Base-by-base conservation (phyloP, 1,140 invertebrate species). In the Rhizoglyphus robini region DNA sequence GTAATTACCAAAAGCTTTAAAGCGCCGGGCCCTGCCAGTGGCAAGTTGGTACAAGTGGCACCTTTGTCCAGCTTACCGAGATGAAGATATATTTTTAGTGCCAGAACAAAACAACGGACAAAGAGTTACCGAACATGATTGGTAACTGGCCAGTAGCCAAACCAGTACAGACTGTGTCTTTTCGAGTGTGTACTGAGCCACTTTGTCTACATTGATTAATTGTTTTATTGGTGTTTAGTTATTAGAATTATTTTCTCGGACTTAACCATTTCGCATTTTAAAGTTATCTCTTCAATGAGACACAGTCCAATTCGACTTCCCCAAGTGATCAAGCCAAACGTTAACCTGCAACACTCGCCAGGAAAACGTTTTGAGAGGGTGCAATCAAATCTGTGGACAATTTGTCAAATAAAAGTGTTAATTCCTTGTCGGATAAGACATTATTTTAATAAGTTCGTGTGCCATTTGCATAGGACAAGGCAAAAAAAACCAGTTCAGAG, bases 361-460 rank as follows among this genome's bases (percentile, higher is more conserved):
- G n/a, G n/a, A n/a, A n/a, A n/a, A n/a, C n/a, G n/a, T n/a, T n/a
- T n/a, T n/a, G n/a, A n/a, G n/a, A n/a, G n/a, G n/a, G n/a, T 25
- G 51, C 51, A 23, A 5, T 20, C 8, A 11, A 54, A 54, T 54
- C 51, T 54, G 8, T 11, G 8, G 31, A 20, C 51, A 54, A 54
- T 54, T 54, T 54, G 51, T 54, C 51, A n/a, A n/a, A 54, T 11
- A 20, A 54, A 20, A 8, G 51, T 54, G 51, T 54, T 54, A 54
- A 54, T 54, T 8, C 20, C 36, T 41, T 41, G 36, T 41, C 31
- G 51, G 51, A 54, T 27, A 54, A 54, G 51, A 25, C 23, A 32
- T 54, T 54, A 54, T 11, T 54, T 54, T 54, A 54, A 54, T 54
- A 11, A 54, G 51, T 25, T 54, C 31, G 20, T 8, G 8, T 5